Percentiles rank a stretch among this genome's conserved stretches.
These are phyloP conservation scores for Hemibagrus wyckioides DNA, from an alignment of 2,113 vertebrate species.

Conservation along the genomic window DNA sequence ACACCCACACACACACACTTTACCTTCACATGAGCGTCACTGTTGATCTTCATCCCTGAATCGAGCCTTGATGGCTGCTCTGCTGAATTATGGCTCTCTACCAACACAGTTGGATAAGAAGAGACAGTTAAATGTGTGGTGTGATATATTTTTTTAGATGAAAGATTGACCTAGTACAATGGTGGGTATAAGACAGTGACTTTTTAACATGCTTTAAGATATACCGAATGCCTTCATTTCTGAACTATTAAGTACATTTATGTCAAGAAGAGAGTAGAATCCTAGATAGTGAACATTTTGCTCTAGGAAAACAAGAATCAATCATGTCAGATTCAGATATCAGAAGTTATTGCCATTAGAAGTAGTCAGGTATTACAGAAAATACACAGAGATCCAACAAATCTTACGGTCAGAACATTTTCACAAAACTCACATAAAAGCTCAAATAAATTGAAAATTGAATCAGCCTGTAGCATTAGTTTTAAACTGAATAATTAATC, in stretches of 20 bases:
- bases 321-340: background rate
- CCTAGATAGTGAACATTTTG: background rate
- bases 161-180: background rate
- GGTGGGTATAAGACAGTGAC: background rate
- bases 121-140: background rate
- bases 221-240: background rate
- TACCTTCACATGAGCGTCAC: slow-evolving; percentile 24
- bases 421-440: background rate
- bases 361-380: background rate
- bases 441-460: background rate
- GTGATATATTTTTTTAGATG: background rate
- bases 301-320: background rate
- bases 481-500: background rate
- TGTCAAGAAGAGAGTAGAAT: background rate
- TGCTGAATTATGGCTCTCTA: background rate
- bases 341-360: background rate
- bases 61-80: background rate
- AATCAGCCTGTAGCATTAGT: background rate
- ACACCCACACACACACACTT: background rate
- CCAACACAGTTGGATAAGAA: background rate
- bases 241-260: background rate
- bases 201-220: background rate
- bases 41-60: slow-evolving; percentile 16
- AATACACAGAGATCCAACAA: background rate
- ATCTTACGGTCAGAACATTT: background rate